Conservation (phyloP, 1,140 invertebrate species). For the Drosophila sturtevanti region DNA sequence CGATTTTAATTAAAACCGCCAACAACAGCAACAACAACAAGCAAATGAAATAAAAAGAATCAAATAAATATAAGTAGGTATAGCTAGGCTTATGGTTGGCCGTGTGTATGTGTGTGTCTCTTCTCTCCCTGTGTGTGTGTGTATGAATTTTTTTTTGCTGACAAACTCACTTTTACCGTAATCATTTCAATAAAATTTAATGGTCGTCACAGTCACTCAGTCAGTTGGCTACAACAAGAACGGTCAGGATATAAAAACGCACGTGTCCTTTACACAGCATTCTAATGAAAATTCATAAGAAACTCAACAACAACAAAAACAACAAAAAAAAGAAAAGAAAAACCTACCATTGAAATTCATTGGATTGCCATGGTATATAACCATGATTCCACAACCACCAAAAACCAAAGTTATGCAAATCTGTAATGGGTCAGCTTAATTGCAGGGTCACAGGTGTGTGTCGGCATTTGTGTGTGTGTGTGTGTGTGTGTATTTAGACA, state of each 20-base stretch:
- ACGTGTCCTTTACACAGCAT: conserved; percentile 25
- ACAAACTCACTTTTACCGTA: conserved; percentile 40
- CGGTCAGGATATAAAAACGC: conserved; percentile 57
- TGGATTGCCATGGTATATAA: conserved; percentile 25
- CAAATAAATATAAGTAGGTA: conserved; percentile 46
- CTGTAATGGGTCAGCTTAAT: conserved; percentile 41
- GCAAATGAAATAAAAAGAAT: conserved; percentile 29
- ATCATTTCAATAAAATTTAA: conserved; percentile 74
- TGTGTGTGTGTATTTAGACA: conserved; percentile 1
- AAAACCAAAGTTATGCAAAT: conserved; percentile 19
- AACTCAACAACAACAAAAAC: conserved; percentile 5
- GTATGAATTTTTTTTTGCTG: conserved; percentile 38
- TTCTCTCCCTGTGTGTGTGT: conserved; percentile 11
- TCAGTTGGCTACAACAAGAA: not conserved
- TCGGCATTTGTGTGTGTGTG: not conserved
- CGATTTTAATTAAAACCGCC: conserved; percentile 71
- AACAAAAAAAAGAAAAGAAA: not conserved
- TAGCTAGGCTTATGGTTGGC: conserved; percentile 18
- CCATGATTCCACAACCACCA: not conserved
- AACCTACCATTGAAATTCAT: conserved; percentile 72
- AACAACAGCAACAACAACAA: conserved; percentile 13
- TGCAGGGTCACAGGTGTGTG: conserved; percentile 40
- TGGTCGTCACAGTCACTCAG: conserved; percentile 44
- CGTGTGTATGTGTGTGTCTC: conserved; percentile 31
- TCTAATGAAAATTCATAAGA: conserved; percentile 74